A percentile compares a stretch with the other conserved stretches of the same genome.
Conservation (phyloP, 2,113 vertebrate genomes). For the Struthio camelus region DNA sequence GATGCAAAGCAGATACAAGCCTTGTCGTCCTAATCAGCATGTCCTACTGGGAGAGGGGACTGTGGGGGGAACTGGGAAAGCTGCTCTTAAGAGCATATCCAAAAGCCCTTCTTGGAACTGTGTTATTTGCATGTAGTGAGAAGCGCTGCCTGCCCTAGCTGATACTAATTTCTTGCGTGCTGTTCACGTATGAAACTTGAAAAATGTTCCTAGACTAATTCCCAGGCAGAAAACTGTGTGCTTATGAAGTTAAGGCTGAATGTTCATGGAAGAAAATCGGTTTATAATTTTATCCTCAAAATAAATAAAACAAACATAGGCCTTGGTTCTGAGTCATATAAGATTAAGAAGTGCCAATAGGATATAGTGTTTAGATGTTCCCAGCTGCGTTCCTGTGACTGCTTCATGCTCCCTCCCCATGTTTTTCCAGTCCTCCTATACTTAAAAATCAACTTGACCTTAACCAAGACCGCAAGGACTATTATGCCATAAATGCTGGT, state of each 20-base stretch:
- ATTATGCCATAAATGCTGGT: not conserved
- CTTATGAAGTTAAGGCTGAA: not conserved
- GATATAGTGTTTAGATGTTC: not conserved
- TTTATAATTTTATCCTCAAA: not conserved
- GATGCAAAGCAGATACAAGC: not conserved
- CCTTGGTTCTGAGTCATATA: not conserved
- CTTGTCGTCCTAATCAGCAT: not conserved
- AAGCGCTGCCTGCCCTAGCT: not conserved
- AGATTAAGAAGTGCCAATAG: not conserved
- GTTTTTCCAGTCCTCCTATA: not conserved
- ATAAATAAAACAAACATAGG: not conserved
- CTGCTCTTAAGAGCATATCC: not conserved
- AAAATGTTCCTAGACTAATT: not conserved
- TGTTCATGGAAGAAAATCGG: fast-evolving
- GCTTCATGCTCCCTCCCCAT: not conserved
- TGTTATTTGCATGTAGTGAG: not conserved
- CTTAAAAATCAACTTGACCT: not conserved
- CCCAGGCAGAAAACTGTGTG: not conserved
- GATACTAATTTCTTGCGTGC: not conserved
- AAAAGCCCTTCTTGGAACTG: not conserved
- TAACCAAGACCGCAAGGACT: not conserved
- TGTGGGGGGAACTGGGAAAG: not conserved
- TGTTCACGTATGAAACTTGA: not conserved
- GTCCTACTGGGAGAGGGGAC: no score
- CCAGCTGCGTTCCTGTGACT: not conserved